Percentiles rank a stretch among this genome's conserved stretches.
These are phyloP conservation scores for Odontocolon sp. DNA, from an alignment of 2,888 invertebrate genomes.

Conservation along the genomic window DNA sequence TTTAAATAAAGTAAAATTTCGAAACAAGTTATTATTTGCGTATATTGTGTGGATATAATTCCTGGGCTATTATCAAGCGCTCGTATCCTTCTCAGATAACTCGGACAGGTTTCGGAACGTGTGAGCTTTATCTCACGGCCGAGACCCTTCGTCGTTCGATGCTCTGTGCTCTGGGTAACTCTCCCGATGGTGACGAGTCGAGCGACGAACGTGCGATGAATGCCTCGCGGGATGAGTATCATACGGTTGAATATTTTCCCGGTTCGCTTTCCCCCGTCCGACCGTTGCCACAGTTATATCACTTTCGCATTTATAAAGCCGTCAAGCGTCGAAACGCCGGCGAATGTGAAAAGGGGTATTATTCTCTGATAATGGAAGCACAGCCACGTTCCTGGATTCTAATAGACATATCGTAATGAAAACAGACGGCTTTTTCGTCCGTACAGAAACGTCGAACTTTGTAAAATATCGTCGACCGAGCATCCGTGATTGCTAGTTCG, in stretches of 20 bases:
- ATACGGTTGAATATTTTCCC: conserved; percentile 31
- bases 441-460: conserved; percentile 4
- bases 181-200: background rate
- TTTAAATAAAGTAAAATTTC: background rate
- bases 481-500: background rate
- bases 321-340: conserved; percentile 65
- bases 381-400: conserved; percentile 58
- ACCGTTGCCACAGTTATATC: conserved; percentile 64
- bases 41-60: no score
- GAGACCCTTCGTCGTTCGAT: conserved; percentile 45
- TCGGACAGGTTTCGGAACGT: conserved; percentile 25
- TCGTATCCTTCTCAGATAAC: background rate
- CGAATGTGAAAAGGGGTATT: conserved; percentile 73
- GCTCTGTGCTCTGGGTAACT: conserved; percentile 5
- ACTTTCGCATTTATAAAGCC: conserved; percentile 72
- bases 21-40: no score
- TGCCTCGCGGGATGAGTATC: conserved; percentile 34
- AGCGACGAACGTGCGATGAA: conserved; percentile 11
- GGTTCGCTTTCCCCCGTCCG: conserved; percentile 14
- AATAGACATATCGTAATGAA: conserved; percentile 64
- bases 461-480: conserved; percentile 11
- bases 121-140: conserved; percentile 1
- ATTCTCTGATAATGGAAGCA: conserved; percentile 69
- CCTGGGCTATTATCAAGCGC: conserved; percentile 13
- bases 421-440: conserved; percentile 64